phyloP scores from a whole-genome alignment of 2,113 vertebrate species.

The Petrocephalus zakoni region DNA sequence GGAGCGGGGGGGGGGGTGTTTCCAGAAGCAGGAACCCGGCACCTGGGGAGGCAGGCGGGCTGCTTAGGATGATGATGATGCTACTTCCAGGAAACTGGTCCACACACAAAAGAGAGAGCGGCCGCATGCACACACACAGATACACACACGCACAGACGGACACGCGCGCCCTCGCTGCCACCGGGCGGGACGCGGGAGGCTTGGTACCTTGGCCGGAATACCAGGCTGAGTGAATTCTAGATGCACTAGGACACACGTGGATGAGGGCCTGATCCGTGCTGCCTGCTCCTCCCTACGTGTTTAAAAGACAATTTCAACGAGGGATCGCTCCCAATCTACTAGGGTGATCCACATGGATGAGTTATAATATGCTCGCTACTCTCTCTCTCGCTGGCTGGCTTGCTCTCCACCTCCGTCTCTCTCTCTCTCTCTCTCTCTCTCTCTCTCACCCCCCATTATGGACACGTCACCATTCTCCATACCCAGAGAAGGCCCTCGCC shows the following conservation, averaged over 20 bases:
- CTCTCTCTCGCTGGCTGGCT: slow-evolving; percentile 53
- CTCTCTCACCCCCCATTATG: slow-evolving; percentile 54
- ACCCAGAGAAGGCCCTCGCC: slow-evolving; percentile 49
- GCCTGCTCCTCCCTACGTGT: slow-evolving; percentile 64
- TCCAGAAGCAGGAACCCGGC: slow-evolving; percentile 65
- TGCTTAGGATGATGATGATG: slow-evolving; percentile 68
- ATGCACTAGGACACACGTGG: slow-evolving; percentile 36
- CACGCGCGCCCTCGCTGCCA: slow-evolving; percentile 37
- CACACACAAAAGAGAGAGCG: slow-evolving; percentile 33
- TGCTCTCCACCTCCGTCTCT: slow-evolving; percentile 35
- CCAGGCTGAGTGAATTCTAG: slow-evolving; percentile 56
- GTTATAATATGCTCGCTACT: slow-evolving; percentile 74
- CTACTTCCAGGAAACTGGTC: slow-evolving; percentile 65
- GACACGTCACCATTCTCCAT: slow-evolving; percentile 64
- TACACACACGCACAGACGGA: slow-evolving; percentile 37
- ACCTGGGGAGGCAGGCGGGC: slow-evolving; percentile 66
- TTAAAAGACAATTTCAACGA: slow-evolving; percentile 66
- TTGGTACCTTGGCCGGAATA: slow-evolving; percentile 63
- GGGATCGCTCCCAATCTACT: slow-evolving; percentile 65
- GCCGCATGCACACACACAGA: slow-evolving; percentile 35
- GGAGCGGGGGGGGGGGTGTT: slow-evolving; percentile 46
- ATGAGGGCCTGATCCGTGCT: slow-evolving; percentile 59
- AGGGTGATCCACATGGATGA: slow-evolving; percentile 67
- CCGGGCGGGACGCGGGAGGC: slow-evolving; percentile 41
- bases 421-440: slow-evolving; percentile 27